Percentiles rank a stretch among this genome's conserved stretches.
Conservation (phyloP, 2,113 vertebrate species). For the Pelvicachromis taeniatus region DNA sequence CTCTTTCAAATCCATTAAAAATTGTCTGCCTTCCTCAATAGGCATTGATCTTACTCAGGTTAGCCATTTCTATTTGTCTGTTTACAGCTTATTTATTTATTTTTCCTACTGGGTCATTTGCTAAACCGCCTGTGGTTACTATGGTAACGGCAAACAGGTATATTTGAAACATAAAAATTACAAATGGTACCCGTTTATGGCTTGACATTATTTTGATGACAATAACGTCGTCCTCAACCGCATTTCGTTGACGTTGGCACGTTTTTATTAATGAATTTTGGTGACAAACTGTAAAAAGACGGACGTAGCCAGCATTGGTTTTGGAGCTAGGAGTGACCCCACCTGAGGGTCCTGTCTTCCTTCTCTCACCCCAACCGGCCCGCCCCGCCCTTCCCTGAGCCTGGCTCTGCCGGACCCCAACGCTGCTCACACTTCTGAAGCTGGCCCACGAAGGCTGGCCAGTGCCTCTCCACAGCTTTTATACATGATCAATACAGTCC, state of each 20-base stretch:
- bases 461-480: background rate
- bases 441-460: background rate
- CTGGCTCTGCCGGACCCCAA: background rate
- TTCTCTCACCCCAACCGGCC: background rate
- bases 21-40: background rate
- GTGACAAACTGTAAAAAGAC: background rate
- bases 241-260: background rate
- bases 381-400: background rate
- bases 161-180: background rate
- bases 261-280: accelerated
- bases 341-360: background rate
- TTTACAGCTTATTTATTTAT: background rate
- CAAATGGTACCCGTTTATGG: background rate
- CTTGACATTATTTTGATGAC: background rate
- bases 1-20: background rate
- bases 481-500: background rate
- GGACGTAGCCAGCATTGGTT: background rate
- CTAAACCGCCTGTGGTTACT: background rate
- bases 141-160: background rate
- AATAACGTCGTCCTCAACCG: background rate
- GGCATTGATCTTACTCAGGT: background rate
- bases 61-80: background rate
- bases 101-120: background rate
- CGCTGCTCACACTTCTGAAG: no score
- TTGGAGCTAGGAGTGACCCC: background rate